Evolutionary conservation across 1,140 invertebrate species (phyloP).

Genomic region (Semibalanus balanoides): DNA sequence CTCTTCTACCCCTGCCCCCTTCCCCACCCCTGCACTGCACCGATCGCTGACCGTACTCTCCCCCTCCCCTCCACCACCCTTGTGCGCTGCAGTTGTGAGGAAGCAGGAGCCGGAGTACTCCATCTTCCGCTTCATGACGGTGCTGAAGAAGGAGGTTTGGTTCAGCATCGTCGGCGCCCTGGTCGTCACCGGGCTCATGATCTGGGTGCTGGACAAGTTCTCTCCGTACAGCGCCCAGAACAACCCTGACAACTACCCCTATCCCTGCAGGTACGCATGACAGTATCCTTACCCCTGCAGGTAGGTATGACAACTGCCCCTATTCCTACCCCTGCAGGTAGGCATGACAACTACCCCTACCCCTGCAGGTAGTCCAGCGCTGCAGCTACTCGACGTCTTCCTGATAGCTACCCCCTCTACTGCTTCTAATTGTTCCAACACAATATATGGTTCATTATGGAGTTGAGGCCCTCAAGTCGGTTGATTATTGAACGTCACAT

Average conservation of each 20-base stretch:
- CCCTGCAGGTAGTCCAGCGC: too few species aligned
- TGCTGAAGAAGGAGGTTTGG: conserved; percentile 72
- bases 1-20: too few species aligned
- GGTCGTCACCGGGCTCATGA: conserved; percentile 65
- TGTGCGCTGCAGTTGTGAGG: conserved; percentile 47
- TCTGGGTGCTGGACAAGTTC: conserved; percentile 76
- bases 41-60: too few species aligned
- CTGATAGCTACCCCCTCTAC: too few species aligned
- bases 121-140: conserved; percentile 85
- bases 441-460: too few species aligned
- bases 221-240: conserved; percentile 76
- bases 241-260: conserved; percentile 61
- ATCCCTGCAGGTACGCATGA: conserved; percentile 47
- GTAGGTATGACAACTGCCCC: conserved; percentile 43
- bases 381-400: too few species aligned
- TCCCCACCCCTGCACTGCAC: too few species aligned
- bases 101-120: conserved; percentile 67
- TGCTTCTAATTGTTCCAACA: too few species aligned
- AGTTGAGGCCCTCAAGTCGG: too few species aligned
- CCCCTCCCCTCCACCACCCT: too few species aligned
- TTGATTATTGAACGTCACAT: too few species aligned
- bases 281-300: too few species aligned
- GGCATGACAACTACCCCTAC: conserved; percentile 46
- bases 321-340: conserved; percentile 39
- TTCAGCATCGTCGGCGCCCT: conserved; percentile 68